These are phyloP conservation scores for Momotus momota DNA, from an alignment of 2,797 vertebrate species.

Conservation along the genomic window DNA sequence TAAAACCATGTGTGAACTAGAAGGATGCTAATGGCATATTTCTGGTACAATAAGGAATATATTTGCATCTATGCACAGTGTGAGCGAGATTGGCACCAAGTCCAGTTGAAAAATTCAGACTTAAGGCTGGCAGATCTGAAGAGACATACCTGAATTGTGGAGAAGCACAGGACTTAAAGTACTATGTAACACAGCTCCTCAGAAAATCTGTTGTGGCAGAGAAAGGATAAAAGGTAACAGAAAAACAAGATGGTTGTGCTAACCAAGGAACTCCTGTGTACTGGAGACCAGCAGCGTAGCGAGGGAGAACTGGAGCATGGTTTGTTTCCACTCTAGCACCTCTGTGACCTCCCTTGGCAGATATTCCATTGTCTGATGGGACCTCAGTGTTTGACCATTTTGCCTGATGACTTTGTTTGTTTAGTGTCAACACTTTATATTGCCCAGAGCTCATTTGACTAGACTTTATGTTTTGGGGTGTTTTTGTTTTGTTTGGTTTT, in stretches of 20 bases:
- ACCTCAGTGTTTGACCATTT: constrained; percentile 60
- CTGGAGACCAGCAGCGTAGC: not conserved
- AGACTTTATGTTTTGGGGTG: not conserved
- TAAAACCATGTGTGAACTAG: not conserved
- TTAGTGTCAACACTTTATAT: not conserved
- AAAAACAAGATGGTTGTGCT: not conserved
- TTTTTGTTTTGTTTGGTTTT: not conserved
- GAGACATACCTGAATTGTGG: not conserved
- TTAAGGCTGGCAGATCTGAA: not conserved
- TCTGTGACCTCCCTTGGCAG: constrained; percentile 55
- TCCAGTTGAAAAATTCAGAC: not conserved
- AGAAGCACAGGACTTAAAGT: not conserved
- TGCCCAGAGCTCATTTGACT: not conserved
- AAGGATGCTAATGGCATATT: not conserved
- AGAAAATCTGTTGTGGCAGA: not conserved
- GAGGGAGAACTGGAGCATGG: not conserved
- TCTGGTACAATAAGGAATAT: not conserved
- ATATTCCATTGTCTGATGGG: constrained; percentile 41
- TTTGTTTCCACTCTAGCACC: not conserved
- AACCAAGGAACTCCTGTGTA: fast-evolving
- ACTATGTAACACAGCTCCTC: not conserved
- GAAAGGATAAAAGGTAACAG: not conserved
- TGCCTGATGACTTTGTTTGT: not conserved
- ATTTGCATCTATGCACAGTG: not conserved
- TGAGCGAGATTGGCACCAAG: not conserved